Conservation (phyloP, 2,888 invertebrate species). For the Synergus itoensis region DNA sequence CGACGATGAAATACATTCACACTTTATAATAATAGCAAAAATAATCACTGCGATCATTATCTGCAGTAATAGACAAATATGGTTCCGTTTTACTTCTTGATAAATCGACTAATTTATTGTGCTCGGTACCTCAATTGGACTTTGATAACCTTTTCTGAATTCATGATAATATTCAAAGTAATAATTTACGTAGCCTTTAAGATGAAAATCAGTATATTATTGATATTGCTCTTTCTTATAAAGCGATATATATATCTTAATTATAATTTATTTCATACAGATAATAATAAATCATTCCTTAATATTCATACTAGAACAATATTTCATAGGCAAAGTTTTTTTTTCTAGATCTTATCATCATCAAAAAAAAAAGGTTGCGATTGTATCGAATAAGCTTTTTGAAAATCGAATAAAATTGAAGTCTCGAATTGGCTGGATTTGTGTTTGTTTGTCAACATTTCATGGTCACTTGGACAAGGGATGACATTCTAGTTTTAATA, state of each 20-base stretch:
- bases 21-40: slow-evolving; percentile 11
- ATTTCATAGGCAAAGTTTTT: no score
- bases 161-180: neutral
- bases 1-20: slow-evolving; percentile 45
- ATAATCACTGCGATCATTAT: slow-evolving; percentile 22
- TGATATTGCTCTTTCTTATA: neutral
- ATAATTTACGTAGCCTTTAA: slow-evolving; percentile 3
- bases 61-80: neutral
- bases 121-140: neutral
- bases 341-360: no score
- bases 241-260: neutral
- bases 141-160: slow-evolving; percentile 6
- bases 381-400: no score
- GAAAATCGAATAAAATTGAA: no score
- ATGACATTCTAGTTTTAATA: no score
- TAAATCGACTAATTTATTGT: neutral
- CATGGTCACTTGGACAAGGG: no score
- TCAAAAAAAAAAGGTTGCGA: neutral
- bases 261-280: neutral
- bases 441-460: no score
- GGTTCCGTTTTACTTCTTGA: neutral
- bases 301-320: no score
- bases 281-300: no score
- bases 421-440: no score
- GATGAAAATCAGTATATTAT: neutral